Conservation (phyloP, 2,797 vertebrate species). For the Hydrolagus colliei region DNA sequence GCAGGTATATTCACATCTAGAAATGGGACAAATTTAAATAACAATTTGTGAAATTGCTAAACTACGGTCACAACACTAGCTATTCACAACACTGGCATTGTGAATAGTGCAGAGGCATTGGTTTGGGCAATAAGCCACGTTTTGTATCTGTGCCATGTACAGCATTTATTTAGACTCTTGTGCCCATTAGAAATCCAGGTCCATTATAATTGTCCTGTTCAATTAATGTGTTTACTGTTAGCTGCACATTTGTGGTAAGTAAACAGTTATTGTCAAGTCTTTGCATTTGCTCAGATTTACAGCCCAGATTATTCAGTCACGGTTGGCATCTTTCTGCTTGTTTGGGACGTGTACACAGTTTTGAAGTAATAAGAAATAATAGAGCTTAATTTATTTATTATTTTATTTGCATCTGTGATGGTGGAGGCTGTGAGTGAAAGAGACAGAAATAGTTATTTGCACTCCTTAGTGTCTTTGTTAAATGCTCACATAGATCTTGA, state of each 20-base stretch:
- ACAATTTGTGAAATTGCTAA: no score
- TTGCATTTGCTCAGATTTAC: slow-evolving; percentile 17
- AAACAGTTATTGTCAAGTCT: slow-evolving; percentile 15
- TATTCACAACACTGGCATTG: not conserved
- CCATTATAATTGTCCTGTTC: slow-evolving; percentile 4
- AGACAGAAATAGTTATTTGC: not conserved
- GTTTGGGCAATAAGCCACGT: not conserved
- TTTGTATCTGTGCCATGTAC: not conserved
- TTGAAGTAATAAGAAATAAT: slow-evolving; percentile 2
- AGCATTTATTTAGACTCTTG: not conserved
- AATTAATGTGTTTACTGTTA: slow-evolving; percentile 28
- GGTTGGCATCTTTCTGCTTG: not conserved
- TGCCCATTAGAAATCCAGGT: not conserved
- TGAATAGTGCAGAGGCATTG: not conserved
- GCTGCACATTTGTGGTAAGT: not conserved
- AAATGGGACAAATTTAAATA: no score
- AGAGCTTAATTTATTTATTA: not conserved
- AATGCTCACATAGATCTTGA: not conserved
- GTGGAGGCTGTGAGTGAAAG: slow-evolving; percentile 5
- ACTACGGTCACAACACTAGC: not conserved
- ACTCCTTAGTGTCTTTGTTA: not conserved
- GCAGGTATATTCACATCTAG: no score
- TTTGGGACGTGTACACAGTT: not conserved
- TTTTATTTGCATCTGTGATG: not conserved
- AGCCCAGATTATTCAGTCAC: not conserved